Evolutionary conservation across 2,888 invertebrate genomes (phyloP).

Genomic region (Agrilus mali): DNA sequence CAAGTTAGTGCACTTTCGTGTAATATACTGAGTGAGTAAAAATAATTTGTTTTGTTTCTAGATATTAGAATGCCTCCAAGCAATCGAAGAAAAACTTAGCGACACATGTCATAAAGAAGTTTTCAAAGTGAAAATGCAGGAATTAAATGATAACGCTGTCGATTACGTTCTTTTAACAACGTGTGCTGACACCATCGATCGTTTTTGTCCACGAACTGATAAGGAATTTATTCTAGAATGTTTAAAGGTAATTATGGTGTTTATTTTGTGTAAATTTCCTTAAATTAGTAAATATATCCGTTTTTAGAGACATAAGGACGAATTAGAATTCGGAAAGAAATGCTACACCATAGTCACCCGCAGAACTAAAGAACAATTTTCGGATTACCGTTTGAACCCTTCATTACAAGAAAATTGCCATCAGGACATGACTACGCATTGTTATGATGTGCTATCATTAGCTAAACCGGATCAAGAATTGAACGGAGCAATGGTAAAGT

Average conservation of each 20-base stretch:
- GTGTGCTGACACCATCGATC: slow-evolving; percentile 76
- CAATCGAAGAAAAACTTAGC: slow-evolving; percentile 46
- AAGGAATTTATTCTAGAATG: slow-evolving; percentile 60
- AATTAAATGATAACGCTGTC: slow-evolving; percentile 72
- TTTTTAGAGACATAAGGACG: slow-evolving; percentile 54
- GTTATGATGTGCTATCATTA: slow-evolving; percentile 31
- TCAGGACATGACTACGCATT: slow-evolving; percentile 61
- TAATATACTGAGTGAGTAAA: background rate
- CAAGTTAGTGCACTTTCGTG: slow-evolving; percentile 30
- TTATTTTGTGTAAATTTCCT: background rate
- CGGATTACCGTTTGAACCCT: slow-evolving; percentile 82
- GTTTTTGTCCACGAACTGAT: slow-evolving; percentile 67
- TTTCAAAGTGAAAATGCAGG: slow-evolving; percentile 76
- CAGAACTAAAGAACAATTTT: slow-evolving; percentile 80
- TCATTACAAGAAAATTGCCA: slow-evolving; percentile 70
- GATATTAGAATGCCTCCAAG: slow-evolving; percentile 70
- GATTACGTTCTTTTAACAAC: slow-evolving; percentile 75
- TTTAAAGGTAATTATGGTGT: slow-evolving; percentile 45
- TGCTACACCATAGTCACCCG: slow-evolving; percentile 77
- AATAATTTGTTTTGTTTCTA: slow-evolving; percentile 29
- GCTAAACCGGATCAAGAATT: slow-evolving; percentile 54
- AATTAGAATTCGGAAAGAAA: slow-evolving; percentile 64
- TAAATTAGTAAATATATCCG: background rate
- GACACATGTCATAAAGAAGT: slow-evolving; percentile 64
- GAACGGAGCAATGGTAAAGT: slow-evolving; percentile 73